These are phyloP conservation scores for Caloenas nicobarica DNA, from an alignment of 2,113 vertebrate genomes.

Conservation along the genomic window DNA sequence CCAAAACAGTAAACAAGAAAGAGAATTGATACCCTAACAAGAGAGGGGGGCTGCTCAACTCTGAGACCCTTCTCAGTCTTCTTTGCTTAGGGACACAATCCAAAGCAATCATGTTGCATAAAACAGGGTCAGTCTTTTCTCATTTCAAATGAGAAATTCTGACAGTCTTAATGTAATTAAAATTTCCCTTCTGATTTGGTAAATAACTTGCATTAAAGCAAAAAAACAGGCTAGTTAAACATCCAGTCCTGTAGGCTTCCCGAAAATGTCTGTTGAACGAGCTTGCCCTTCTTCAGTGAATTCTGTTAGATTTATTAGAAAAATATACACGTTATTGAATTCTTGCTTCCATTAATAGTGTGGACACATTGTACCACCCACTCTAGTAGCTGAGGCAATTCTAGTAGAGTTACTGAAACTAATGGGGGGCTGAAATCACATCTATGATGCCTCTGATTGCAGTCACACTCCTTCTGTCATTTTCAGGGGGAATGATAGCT, in stretches of 20 bases:
- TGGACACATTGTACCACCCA: not conserved
- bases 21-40: not conserved
- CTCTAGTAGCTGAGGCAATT: constrained; percentile 12
- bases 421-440: not conserved
- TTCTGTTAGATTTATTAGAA: not conserved
- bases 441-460: not conserved
- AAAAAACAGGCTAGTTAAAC: not conserved
- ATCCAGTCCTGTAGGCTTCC: not conserved
- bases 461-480: not conserved
- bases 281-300: not conserved
- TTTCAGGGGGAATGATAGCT: not conserved
- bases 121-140: not conserved
- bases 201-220: not conserved
- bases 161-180: not conserved
- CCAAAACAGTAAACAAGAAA: not conserved
- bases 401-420: not conserved
- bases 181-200: not conserved
- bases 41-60: not conserved
- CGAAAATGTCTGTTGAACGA: not conserved
- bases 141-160: not conserved
- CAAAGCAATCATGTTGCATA: not conserved
- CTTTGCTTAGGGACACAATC: not conserved
- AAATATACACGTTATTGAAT: not conserved
- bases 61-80: not conserved
- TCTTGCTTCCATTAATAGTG: not conserved